Evolutionary conservation across 2,113 vertebrate species (phyloP).

Genomic region (Falco punctatus): DNA sequence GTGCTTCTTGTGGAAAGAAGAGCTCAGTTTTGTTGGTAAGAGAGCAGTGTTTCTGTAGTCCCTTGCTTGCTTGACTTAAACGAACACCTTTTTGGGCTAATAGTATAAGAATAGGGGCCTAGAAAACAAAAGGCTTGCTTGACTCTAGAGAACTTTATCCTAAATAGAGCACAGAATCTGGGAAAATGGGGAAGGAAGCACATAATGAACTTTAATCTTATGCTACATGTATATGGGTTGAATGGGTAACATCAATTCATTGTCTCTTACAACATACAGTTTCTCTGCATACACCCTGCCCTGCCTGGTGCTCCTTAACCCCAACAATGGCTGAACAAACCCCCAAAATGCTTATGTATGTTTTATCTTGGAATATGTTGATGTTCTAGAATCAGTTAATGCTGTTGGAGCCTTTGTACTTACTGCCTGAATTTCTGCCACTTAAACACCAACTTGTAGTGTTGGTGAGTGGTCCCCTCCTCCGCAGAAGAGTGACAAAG

Average conservation of each 20-base stretch:
- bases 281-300: not conserved
- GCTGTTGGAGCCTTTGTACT: not conserved
- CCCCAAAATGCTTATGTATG: not conserved
- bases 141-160: not conserved
- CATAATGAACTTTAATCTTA: not conserved
- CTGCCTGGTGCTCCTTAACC: rapidly evolving
- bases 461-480: not conserved
- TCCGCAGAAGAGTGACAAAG: not conserved
- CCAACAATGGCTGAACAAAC: not conserved
- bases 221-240: not conserved
- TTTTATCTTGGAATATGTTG: not conserved
- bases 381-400: not conserved
- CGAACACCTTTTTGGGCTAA: not conserved
- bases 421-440: not conserved
- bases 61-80: not conserved
- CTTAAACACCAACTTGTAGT: not conserved
- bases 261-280: not conserved
- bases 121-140: not conserved
- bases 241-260: not conserved
- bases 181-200: not conserved
- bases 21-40: not conserved
- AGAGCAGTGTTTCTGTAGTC: not conserved
- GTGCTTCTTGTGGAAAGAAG: not conserved
- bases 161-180: not conserved
- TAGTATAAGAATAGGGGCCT: not conserved